These are phyloP conservation scores for Naso thynnoides DNA, from an alignment of 2,797 vertebrate species.

Conservation along the genomic window DNA sequence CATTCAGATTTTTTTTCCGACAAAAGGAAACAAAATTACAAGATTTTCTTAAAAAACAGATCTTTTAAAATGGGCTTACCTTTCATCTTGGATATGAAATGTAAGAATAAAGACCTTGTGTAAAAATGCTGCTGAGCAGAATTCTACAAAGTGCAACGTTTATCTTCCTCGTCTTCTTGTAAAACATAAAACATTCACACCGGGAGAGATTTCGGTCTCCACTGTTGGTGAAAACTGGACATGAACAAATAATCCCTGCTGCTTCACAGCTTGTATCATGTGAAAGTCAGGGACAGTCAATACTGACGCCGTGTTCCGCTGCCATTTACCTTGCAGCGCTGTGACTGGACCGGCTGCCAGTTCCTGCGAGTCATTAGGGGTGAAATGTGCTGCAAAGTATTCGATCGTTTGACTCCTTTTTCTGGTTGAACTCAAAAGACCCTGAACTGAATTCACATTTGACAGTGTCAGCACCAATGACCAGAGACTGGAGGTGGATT, in stretches of 20 bases:
- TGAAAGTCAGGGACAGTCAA: conserved; percentile 62
- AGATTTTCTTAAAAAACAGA: not conserved
- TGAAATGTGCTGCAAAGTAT: conserved; percentile 37
- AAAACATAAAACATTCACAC: not conserved
- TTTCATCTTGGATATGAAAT: conserved; percentile 65
- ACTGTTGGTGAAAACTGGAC: conserved; percentile 26
- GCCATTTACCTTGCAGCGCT: conserved; percentile 70
- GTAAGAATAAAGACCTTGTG: conserved; percentile 25
- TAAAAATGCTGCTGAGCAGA: not conserved
- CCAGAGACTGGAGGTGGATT: not conserved
- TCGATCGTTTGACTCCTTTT: conserved; percentile 2
- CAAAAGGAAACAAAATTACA: not conserved
- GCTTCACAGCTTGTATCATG: conserved; percentile 54
- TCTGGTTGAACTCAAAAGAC: conserved; percentile 41
- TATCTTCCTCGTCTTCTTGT: conserved; percentile 4
- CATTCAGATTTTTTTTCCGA: too few species aligned
- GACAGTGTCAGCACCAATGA: not conserved
- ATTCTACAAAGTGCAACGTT: conserved; percentile 37
- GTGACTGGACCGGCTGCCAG: conserved; percentile 23
- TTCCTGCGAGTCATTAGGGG: conserved; percentile 38
- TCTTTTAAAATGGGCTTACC: conserved; percentile 61
- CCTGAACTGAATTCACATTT: conserved; percentile 20
- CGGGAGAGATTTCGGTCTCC: conserved; percentile 1
- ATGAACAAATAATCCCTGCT: conserved; percentile 35
- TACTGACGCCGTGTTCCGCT: conserved; percentile 48